A percentile compares a stretch with the other conserved stretches of the same genome.
phyloP scores from a whole-genome alignment of 2,113 vertebrate genomes.

The Zosterops hypoxanthus region DNA sequence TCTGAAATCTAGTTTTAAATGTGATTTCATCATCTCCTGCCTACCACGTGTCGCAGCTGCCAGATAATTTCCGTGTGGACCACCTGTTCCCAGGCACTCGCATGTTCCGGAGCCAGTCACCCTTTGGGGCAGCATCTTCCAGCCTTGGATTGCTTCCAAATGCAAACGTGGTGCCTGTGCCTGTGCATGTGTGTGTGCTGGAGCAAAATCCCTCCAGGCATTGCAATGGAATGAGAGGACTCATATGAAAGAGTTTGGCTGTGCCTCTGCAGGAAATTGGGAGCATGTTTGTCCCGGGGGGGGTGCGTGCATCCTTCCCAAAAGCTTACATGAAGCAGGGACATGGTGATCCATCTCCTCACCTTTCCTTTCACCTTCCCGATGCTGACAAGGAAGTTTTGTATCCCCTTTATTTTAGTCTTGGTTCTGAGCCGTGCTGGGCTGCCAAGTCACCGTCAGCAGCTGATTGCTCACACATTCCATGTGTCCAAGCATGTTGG shows the following conservation, averaged over 20 bases:
- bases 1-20: neutral
- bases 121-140: constrained; percentile 25
- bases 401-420: neutral
- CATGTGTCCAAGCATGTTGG: neutral
- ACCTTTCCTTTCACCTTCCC: neutral
- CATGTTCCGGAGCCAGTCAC: neutral
- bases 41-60: constrained; percentile 27
- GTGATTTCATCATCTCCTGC: constrained; percentile 41
- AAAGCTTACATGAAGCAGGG: neutral
- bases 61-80: neutral
- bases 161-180: neutral
- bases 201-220: neutral
- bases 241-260: neutral
- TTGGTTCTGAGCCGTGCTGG: neutral
- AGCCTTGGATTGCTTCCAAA: constrained; percentile 16
- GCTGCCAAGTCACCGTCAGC: neutral
- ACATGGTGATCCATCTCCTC: neutral
- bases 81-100: constrained; percentile 20
- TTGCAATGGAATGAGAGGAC: neutral
- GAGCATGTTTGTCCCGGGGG: accelerated
- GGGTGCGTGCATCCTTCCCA: neutral
- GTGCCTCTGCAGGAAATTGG: neutral
- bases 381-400: neutral
- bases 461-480: neutral
- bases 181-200: neutral